Conservation (phyloP, 2,113 vertebrate genomes). For the Nibea albiflora region DNA sequence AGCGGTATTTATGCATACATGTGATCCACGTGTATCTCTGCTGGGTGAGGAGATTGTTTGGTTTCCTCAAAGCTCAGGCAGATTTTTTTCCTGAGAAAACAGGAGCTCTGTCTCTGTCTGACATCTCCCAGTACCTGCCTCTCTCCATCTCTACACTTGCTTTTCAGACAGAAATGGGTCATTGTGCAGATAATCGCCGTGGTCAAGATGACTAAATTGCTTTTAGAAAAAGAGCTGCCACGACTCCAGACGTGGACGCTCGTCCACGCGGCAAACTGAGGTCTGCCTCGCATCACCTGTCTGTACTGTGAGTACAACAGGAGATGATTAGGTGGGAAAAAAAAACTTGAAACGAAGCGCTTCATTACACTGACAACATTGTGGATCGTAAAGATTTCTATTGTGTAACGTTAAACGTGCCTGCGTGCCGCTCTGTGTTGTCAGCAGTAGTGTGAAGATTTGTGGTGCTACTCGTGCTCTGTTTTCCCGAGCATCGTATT, state of each 20-base stretch:
- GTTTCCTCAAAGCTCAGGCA: slow-evolving; percentile 8
- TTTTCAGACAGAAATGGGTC: slow-evolving; percentile 66
- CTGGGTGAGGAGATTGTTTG: not conserved
- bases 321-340: slow-evolving; percentile 39
- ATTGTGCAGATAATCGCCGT: slow-evolving; percentile 57
- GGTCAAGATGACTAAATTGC: slow-evolving; percentile 40
- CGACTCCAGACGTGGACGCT: slow-evolving; percentile 38
- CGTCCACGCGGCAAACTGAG: slow-evolving; percentile 33
- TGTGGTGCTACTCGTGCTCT: slow-evolving; percentile 47
- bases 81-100: slow-evolving; percentile 4
- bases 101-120: slow-evolving; percentile 10
- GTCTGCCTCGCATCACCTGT: slow-evolving; percentile 34
- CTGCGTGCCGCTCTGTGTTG: slow-evolving; percentile 17
- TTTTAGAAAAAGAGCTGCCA: slow-evolving; percentile 46
- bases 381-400: slow-evolving; percentile 25
- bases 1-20: slow-evolving; percentile 9
- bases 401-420: not conserved
- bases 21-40: slow-evolving; percentile 25
- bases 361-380: slow-evolving; percentile 34
- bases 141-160: slow-evolving; percentile 13
- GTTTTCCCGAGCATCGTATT: slow-evolving; percentile 67
- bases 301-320: slow-evolving; percentile 25
- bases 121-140: slow-evolving; percentile 45
- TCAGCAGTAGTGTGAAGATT: not conserved
- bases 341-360: slow-evolving; percentile 14